phyloP scores from a whole-genome alignment of 2,797 vertebrate species.

The Eupleurogrammus muticus region DNA sequence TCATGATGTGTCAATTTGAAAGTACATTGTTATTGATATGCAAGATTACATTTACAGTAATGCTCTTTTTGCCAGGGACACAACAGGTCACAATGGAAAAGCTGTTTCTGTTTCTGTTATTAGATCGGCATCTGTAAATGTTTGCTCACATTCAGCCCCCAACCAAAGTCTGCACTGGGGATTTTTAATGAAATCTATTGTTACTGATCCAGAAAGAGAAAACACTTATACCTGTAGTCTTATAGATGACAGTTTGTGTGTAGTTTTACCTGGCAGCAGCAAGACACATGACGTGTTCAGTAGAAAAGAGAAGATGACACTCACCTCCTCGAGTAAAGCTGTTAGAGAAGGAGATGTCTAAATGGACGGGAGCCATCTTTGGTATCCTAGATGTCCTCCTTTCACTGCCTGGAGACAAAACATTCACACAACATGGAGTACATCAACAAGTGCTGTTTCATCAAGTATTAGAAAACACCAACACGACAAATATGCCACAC shows the following conservation, averaged over 20 bases:
- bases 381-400: slow-evolving; percentile 92
- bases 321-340: slow-evolving; percentile 98
- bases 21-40: slow-evolving; percentile 20
- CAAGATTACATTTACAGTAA: slow-evolving; percentile 28
- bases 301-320: slow-evolving; percentile 55
- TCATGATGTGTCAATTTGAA: slow-evolving; percentile 19
- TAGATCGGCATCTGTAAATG: no score
- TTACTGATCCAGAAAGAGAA: no score
- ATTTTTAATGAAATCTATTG: background rate
- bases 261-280: slow-evolving; percentile 29
- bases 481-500: slow-evolving; percentile 53
- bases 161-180: background rate
- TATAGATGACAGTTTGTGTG: background rate
- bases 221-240: background rate
- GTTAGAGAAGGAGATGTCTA: slow-evolving; percentile 95
- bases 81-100: background rate
- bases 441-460: slow-evolving; percentile 60
- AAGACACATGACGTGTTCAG: background rate
- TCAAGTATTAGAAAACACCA: slow-evolving; percentile 1
- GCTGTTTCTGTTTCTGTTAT: no score
- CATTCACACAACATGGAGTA: slow-evolving; percentile 37
- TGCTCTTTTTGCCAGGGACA: background rate
- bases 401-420: slow-evolving; percentile 90
- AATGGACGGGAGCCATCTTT: slow-evolving; percentile 96
- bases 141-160: no score